These are phyloP conservation scores for honey bee (Apis mellifera) DNA, from an alignment of 1,140 invertebrate genomes.

Conservation along the genomic window Amel_HAv3.1 CM009934.2:5446001-5446500, in stretches of 20 bases:
- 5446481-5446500: neutral
- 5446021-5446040: slow-evolving; percentile 94
- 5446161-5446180: slow-evolving; percentile 83
- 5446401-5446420: slow-evolving; percentile 91
- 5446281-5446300: slow-evolving; percentile 96
- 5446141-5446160: slow-evolving; percentile 85
- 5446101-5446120: slow-evolving; percentile 50
- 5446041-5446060: slow-evolving; percentile 66
- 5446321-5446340: slow-evolving; percentile 96
- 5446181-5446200: neutral
- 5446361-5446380: slow-evolving; percentile 95
- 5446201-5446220: neutral
- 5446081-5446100: slow-evolving; percentile 53
- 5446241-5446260: neutral
- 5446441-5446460: slow-evolving; percentile 97
- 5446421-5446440: slow-evolving; percentile 92
- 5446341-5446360: slow-evolving; percentile 96
- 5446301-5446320: slow-evolving; percentile 98
- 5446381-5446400: slow-evolving; percentile 91
- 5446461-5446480: slow-evolving; percentile 77
- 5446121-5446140: slow-evolving; percentile 89
- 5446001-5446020: slow-evolving; percentile 90
- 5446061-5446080: slow-evolving; percentile 4
- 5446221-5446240: neutral
- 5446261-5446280: slow-evolving; percentile 93